Percentiles rank a stretch among this genome's conserved stretches.
Evolutionary conservation across 2,797 vertebrate species (phyloP).

Genomic region (Rhabdomys pumilio): DNA sequence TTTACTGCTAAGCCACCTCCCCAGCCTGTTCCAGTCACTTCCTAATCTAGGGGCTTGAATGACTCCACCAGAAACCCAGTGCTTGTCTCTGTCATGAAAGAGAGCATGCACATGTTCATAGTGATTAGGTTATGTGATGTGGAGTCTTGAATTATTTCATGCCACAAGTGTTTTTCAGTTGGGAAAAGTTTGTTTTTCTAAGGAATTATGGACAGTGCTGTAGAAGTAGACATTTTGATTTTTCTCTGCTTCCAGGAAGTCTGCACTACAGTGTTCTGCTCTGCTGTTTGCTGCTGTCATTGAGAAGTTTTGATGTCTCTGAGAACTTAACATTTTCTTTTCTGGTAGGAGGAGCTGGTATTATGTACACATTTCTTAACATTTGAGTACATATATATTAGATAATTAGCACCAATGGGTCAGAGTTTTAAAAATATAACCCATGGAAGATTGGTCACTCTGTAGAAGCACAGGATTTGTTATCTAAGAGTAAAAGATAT

Average conservation of each 20-base stretch:
- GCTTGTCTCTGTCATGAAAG: constrained; percentile 42
- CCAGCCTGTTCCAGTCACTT: neutral
- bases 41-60: constrained; percentile 58
- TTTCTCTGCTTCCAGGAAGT: constrained; percentile 20
- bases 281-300: neutral
- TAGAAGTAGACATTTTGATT: constrained; percentile 49
- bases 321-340: constrained; percentile 28
- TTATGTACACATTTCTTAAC: constrained; percentile 8
- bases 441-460: constrained; percentile 27
- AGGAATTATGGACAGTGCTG: constrained; percentile 4
- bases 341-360: constrained; percentile 24
- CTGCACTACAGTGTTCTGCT: neutral
- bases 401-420: constrained; percentile 26
- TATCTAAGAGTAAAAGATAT: constrained; percentile 45
- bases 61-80: neutral
- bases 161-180: constrained; percentile 41
- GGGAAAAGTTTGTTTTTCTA: constrained; percentile 44
- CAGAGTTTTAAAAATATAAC: constrained; percentile 30
- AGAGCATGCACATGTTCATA: constrained; percentile 46
- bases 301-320: constrained; percentile 35
- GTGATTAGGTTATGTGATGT: constrained; percentile 47
- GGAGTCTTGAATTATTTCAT: constrained; percentile 61
- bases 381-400: neutral
- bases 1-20: neutral
- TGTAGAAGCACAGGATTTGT: constrained; percentile 7